phyloP scores from a whole-genome alignment of 2,797 vertebrate species.

The Apogon talboti region DNA sequence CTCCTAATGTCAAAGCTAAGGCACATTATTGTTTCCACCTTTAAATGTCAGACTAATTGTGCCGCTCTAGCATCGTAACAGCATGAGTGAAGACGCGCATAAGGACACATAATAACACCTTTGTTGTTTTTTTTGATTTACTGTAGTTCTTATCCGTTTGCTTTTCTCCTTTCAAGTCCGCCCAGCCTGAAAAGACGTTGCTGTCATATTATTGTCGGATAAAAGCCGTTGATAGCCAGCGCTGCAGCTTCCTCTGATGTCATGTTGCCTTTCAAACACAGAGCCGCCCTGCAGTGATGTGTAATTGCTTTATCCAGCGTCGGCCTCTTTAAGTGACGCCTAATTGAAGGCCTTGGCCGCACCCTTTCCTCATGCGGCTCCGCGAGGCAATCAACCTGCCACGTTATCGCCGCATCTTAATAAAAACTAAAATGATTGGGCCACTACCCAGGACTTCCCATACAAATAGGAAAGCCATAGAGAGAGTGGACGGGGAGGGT shows the following conservation, averaged over 20 bases:
- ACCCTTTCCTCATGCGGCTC: constrained; percentile 82
- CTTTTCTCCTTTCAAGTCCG: background rate
- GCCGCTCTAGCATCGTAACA: background rate
- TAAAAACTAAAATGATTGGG: constrained; percentile 82
- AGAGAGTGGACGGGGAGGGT: background rate
- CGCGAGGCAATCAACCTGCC: constrained; percentile 74
- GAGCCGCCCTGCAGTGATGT: constrained; percentile 43
- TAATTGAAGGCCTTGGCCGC: constrained; percentile 72
- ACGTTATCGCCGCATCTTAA: constrained; percentile 77
- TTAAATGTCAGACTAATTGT: constrained; percentile 35
- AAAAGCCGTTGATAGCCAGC: constrained; percentile 13
- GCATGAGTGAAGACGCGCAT: background rate
- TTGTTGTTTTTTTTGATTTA: constrained; percentile 19
- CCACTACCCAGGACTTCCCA: constrained; percentile 73
- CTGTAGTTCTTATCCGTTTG: constrained; percentile 13
- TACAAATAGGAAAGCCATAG: constrained; percentile 60
- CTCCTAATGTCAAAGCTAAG: background rate
- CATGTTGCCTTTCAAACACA: constrained; percentile 32
- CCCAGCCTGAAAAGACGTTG: constrained; percentile 15
- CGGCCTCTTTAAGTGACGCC: constrained; percentile 67
- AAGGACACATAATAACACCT: background rate
- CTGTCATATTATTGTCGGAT: constrained; percentile 45
- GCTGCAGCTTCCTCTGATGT: constrained; percentile 49
- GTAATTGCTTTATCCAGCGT: constrained; percentile 70
- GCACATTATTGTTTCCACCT: constrained; percentile 6